Percentiles rank a stretch among this genome's conserved stretches.
Conservation (phyloP, 2,113 vertebrate species). For the Pluvialis apricaria region DNA sequence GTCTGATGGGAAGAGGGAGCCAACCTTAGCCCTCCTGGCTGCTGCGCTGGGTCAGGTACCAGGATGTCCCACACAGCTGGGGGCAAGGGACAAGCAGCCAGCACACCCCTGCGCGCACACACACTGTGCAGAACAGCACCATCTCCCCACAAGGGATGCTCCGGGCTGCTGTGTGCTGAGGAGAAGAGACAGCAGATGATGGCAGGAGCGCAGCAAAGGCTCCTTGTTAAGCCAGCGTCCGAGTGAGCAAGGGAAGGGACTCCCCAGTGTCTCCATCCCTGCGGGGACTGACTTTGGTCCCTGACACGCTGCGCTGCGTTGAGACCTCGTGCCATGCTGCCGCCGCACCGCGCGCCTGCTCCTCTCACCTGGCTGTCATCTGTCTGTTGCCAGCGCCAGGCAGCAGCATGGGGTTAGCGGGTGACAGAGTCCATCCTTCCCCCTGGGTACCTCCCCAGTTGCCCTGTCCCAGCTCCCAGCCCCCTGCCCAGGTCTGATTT, state of each 20-base stretch:
- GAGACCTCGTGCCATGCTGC: not conserved
- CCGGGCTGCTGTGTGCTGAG: not conserved
- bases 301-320: not conserved
- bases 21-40: not conserved
- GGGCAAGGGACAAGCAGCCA: not conserved
- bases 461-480: not conserved
- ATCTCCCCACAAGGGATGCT: fast-evolving
- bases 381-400: not conserved
- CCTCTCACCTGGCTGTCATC: not conserved
- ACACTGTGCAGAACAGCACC: not conserved
- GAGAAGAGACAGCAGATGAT: not conserved
- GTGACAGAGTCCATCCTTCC: not conserved
- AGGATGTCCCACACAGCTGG: not conserved
- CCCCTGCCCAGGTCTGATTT: not conserved
- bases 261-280: not conserved
- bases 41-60: not conserved
- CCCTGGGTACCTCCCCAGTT: no score
- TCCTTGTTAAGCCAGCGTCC: not conserved
- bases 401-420: not conserved
- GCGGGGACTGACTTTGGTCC: not conserved
- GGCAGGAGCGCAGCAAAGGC: not conserved
- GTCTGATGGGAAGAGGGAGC: not conserved
- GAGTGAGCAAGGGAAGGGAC: fast-evolving
- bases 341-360: not conserved
- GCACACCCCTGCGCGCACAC: not conserved